Evolutionary conservation across 2,113 vertebrate species (phyloP), one percentile per base, ranked within the genome.

Genomic region (Takifugu bimaculatus): DNA sequence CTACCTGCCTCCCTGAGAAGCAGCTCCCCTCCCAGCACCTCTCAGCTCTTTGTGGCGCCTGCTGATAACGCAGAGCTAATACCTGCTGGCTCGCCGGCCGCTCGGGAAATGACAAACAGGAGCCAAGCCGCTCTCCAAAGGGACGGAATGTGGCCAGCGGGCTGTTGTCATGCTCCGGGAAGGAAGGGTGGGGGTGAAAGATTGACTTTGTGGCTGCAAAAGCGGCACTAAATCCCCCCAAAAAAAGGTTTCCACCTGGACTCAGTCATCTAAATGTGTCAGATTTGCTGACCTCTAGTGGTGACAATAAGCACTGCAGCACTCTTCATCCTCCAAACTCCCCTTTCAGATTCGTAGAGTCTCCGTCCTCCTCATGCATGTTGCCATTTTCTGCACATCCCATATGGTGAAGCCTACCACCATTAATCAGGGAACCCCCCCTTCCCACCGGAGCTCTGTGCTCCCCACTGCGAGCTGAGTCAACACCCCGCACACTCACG

Each of bases 51-150:
- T 83, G 81, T 83, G 83, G 71, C 47, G 72, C 43, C 59, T 44
- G 71, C 72, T 85, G 83, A 85, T 85, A 81, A 83, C 80, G 15
- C 68, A 60, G 0, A 39, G 64, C 71, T 81, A 77, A 81, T 81
- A 81, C 83, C 71, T 75, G 66, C 71, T n/a, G 45, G 10, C 54
- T 47, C 13, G 12, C 54, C 13, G 48, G 59, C 66, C 71, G 71
- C 52, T 54, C 13, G 15, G 51, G 51, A 63, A 71, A 61, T 63
- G 72, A 81, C 70, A 80, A 78, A 74, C 56, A 49, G 2, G 5
- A 53, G 29, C 63, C 42, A 68, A 74, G 73, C 63, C 15, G 72
- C 65, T 27, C 68, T 73, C 78, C 70, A 27, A 52, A 60, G 28
- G 65, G 20, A n/a, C 50, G 66, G 71, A 72, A 35, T 54, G 49